phyloP scores from a whole-genome alignment of 1,140 invertebrate genomes.

The Helicorthomorpha holstii region DNA sequence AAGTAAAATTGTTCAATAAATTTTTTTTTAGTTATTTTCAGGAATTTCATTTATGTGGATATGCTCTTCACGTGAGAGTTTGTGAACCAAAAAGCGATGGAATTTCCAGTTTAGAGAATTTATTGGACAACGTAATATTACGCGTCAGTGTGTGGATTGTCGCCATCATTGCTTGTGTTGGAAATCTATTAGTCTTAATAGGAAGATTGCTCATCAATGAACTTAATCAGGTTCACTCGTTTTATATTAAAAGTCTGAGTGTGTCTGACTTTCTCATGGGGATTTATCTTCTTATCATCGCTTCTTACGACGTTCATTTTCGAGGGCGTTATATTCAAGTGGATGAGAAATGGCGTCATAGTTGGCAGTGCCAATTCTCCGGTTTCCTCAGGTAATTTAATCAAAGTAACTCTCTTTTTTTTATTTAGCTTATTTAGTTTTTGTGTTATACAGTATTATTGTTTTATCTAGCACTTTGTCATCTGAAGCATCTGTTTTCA shows the following conservation, averaged over 20 bases:
- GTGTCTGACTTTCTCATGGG: constrained; percentile 29
- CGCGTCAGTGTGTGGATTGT: constrained; percentile 29
- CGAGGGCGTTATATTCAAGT: constrained; percentile 22
- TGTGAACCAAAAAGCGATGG: constrained; percentile 43
- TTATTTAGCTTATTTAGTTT: not conserved
- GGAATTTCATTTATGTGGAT: constrained; percentile 39
- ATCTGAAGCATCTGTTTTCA: constrained; percentile 25
- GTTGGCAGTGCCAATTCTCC: constrained; percentile 9
- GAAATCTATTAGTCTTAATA: constrained; percentile 23
- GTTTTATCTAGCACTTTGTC: constrained; percentile 12
- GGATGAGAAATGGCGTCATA: constrained; percentile 22
- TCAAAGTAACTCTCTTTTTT: not conserved
- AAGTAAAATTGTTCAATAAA: too few species aligned
- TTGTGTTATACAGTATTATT: not conserved
- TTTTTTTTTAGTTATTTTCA: constrained; percentile 36
- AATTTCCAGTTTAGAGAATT: constrained; percentile 36
- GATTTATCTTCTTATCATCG: constrained; percentile 27
- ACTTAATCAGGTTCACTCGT: constrained; percentile 23
- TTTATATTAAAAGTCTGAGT: constrained; percentile 26
- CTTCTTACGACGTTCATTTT: constrained; percentile 21
- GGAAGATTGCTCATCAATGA: constrained; percentile 21
- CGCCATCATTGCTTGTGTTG: constrained; percentile 21
- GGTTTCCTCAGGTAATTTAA: not conserved
- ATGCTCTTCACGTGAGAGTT: constrained; percentile 34
- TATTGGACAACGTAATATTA: constrained; percentile 38